These are phyloP conservation scores for Troides helena DNA, from an alignment of 2,888 invertebrate species.

Conservation along the genomic window DNA sequence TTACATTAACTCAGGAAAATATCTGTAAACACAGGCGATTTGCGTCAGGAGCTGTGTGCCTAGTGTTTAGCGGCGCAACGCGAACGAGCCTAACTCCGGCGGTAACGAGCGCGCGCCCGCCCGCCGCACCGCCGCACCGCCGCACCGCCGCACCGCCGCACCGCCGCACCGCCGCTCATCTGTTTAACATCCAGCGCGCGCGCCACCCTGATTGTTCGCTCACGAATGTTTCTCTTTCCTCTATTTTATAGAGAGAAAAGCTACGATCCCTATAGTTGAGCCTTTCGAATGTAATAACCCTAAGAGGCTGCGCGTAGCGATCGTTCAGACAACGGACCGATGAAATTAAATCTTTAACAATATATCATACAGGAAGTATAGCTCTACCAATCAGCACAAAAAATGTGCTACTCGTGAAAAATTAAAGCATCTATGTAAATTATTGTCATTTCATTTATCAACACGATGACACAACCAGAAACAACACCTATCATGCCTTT, in stretches of 20 bases:
- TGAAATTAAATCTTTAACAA: too few species aligned
- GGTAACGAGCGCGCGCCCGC: constrained; percentile 38
- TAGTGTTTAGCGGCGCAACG: constrained; percentile 55
- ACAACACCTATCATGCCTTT: too few species aligned
- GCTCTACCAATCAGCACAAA: too few species aligned
- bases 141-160: constrained; percentile 23
- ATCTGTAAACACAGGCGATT: constrained; percentile 35
- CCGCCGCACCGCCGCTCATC: constrained; percentile 59
- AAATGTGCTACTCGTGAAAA: too few species aligned
- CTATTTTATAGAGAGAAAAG: constrained; percentile 27
- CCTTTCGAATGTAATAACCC: too few species aligned
- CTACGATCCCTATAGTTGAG: constrained; percentile 17
- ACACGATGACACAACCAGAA: too few species aligned
- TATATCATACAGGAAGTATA: too few species aligned
- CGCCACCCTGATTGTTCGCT: constrained; percentile 41
- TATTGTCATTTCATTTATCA: too few species aligned
- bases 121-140: constrained; percentile 39
- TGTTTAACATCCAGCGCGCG: constrained; percentile 40
- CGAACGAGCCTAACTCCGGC: constrained; percentile 54
- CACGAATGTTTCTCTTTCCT: constrained; percentile 39
- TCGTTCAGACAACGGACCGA: not conserved
- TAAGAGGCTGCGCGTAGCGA: too few species aligned
- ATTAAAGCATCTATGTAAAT: too few species aligned
- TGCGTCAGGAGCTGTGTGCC: constrained; percentile 65
- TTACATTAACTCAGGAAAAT: constrained; percentile 17